Base-by-base conservation (phyloP, 2,113 vertebrate genomes). In the Psammodynastes pulverulentus region DNA sequence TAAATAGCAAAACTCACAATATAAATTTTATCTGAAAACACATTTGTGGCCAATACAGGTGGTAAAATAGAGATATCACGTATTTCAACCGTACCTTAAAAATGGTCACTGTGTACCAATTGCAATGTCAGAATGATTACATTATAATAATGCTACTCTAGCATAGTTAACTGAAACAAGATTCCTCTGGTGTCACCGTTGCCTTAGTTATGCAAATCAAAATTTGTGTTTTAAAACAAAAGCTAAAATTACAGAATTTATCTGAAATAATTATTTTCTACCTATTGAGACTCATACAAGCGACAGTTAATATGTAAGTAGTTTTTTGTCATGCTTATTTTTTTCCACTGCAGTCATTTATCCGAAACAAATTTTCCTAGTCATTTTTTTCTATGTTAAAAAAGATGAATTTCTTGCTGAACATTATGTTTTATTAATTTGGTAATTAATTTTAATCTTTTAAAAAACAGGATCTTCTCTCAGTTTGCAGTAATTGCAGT, bases 401-500 rank as follows among this genome's bases (percentile, higher is more conserved):
- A 72, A 72, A 72, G 13, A 39, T 8, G 67, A 19, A 46, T 39
- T 43, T 43, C 4, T 49, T 54, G 3, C 9, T 90, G 39, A 29
- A 15, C 19, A 34, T 91, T 49, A 91, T 34, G n/a, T 39, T 79
- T 79, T 72, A 72, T 72, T 79, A 39, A 39, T 79, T 79, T 39
- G 67, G 67, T 19, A 67, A 67, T 67, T 67, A 62, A 62, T 58
- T 58, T 62, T 29, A 67, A 67, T n/a, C 29, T 67, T 67, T 67
- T 15, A 67, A 79, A 39, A 39, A 17, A 39, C 67, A 21, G 2
- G 15, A 79, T 79, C 34, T 90, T 79, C 23, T 19, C 46, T 79
- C 72, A 23, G 52, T 46, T 79, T 26, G 29, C 29, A 67, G n/a
- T n/a, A 23, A 49, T 67, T 0, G 0, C 0, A 0, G 0, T 1